Conservation (phyloP, 2,888 invertebrate genomes). For the Halictus quadricinctus region DNA sequence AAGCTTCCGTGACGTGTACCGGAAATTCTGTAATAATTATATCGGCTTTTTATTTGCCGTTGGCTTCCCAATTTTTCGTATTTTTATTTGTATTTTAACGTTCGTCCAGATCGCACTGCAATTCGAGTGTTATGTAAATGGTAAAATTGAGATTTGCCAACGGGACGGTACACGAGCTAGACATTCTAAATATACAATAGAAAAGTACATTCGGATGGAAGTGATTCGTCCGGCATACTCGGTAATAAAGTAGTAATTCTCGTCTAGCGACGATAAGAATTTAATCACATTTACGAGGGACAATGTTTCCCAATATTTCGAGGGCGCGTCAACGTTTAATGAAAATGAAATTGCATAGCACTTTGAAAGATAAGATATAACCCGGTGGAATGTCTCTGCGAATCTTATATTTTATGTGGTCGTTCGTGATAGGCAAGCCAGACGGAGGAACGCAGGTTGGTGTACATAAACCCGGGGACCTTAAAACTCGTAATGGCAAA, state of each 20-base stretch:
- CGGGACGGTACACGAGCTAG: background rate
- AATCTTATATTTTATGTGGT: background rate
- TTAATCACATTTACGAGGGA: background rate
- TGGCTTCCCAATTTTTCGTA: background rate
- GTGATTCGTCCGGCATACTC: background rate
- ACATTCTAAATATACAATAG: background rate
- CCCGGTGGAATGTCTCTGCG: background rate
- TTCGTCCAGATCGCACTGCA: background rate
- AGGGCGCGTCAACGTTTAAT: background rate
- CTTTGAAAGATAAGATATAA: background rate
- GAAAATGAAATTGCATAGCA: background rate
- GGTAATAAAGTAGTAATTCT: background rate
- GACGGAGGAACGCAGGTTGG: background rate
- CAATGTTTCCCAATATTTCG: background rate
- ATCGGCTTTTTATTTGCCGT: too few relatives aligned
- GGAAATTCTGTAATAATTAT: background rate
- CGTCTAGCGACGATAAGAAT: background rate
- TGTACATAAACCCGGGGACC: conserved; percentile 13
- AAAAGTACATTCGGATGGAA: background rate
- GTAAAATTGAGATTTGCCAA: background rate
- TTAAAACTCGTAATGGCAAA: conserved; percentile 44
- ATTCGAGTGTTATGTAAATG: background rate
- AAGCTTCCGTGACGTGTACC: background rate
- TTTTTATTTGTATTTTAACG: background rate
- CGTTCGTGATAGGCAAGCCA: conserved; percentile 4